Evolutionary conservation across 2,888 invertebrate genomes (phyloP).

Genomic region (Stramonita haemastoma): DNA sequence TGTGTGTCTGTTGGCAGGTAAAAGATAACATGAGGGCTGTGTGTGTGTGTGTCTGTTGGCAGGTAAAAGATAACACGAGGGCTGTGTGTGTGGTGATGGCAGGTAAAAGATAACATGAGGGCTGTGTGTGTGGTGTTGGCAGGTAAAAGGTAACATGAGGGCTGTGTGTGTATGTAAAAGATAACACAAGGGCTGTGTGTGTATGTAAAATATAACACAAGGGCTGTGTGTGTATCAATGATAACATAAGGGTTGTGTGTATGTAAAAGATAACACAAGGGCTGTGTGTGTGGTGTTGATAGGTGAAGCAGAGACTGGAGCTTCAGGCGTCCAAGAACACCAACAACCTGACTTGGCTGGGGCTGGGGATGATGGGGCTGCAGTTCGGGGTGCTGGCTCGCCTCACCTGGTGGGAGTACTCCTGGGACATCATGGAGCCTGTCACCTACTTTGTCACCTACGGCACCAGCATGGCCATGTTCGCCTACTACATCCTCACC

Average conservation of each 20-base stretch:
- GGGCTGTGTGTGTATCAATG: too few species aligned
- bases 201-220: too few species aligned
- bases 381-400: conserved; percentile 98
- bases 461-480: conserved; percentile 95
- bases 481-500: conserved; percentile 96
- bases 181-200: too few species aligned
- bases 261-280: too few species aligned
- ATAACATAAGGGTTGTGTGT: too few species aligned
- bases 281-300: conserved; percentile 48
- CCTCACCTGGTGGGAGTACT: conserved; percentile 99
- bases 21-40: too few species aligned
- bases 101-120: neutral
- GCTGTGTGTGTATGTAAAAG: too few species aligned
- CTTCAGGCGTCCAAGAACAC: conserved; percentile 78
- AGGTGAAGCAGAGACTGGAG: conserved; percentile 88
- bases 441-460: conserved; percentile 98
- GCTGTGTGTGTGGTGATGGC: neutral
- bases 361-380: conserved; percentile 94
- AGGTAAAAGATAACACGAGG: neutral
- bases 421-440: conserved; percentile 82
- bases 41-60: conserved; percentile 24
- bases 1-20: conserved; percentile 1
- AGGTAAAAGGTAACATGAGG: neutral
- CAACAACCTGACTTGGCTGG: conserved; percentile 84
- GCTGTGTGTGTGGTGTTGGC: neutral